Evolutionary conservation across 2,113 vertebrate genomes (phyloP).

Genomic region (Sylvietta virens): DNA sequence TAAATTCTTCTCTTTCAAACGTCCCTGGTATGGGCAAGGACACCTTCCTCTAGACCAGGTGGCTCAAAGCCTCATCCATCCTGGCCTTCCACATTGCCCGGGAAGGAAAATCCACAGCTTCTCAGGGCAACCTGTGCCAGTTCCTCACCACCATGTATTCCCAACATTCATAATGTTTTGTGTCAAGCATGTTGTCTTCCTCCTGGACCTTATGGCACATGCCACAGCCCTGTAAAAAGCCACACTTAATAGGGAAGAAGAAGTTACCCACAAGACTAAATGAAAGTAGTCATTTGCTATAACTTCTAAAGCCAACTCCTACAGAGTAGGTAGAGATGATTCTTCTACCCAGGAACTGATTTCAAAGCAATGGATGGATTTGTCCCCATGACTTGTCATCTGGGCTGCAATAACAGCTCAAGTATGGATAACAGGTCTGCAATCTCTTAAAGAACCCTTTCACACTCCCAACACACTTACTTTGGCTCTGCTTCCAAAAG

Average conservation of each 20-base stretch:
- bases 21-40: neutral
- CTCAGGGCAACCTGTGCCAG: neutral
- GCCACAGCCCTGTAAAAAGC: neutral
- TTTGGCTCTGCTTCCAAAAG: neutral
- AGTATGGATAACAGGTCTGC: no score
- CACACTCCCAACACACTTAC: fast-evolving
- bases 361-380: neutral
- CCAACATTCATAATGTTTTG: fast-evolving
- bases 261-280: neutral
- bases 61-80: neutral
- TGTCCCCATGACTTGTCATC: neutral
- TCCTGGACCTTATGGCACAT: neutral
- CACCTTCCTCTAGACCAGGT: neutral
- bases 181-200: neutral
- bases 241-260: neutral
- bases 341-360: neutral
- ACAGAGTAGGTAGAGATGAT: neutral
- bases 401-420: neutral
- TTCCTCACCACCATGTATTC: neutral
- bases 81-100: neutral
- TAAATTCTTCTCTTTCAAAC: neutral
- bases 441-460: no score
- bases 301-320: neutral
- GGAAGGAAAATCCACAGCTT: neutral
- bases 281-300: neutral